Evolutionary conservation across 2,888 invertebrate genomes (phyloP).

Genomic region (Bruchidius siliquastri): DNA sequence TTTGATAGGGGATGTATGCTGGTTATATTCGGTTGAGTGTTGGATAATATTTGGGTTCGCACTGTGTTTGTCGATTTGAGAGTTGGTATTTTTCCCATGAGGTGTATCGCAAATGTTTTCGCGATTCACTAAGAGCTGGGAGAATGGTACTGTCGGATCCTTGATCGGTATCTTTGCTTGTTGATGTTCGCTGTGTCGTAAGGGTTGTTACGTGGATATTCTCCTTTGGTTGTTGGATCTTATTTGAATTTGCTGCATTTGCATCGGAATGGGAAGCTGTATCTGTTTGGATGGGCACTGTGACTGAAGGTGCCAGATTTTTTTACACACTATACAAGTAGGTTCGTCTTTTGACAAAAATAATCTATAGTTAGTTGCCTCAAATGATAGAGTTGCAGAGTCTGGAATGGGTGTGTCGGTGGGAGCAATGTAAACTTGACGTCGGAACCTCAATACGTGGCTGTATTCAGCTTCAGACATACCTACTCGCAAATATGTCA

Average conservation of each 20-base stretch:
- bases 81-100: no score
- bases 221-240: not conserved
- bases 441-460: constrained; percentile 23
- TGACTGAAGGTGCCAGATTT: not conserved
- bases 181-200: not conserved
- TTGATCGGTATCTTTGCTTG: not conserved
- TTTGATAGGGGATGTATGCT: no score
- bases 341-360: not conserved
- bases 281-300: not conserved
- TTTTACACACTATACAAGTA: not conserved
- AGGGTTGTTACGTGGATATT: not conserved
- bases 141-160: no score
- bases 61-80: no score
- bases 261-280: not conserved
- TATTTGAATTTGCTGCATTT: not conserved
- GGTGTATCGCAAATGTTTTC: no score
- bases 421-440: constrained; percentile 19
- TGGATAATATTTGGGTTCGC: no score
- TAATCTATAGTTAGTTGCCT: not conserved
- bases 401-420: not conserved
- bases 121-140: no score
- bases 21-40: no score
- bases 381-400: not conserved
- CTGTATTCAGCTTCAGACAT: constrained; percentile 19
- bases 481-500: constrained; percentile 21